phyloP scores from a whole-genome alignment of 2,797 vertebrate species.

The Eutrigla gurnardus region DNA sequence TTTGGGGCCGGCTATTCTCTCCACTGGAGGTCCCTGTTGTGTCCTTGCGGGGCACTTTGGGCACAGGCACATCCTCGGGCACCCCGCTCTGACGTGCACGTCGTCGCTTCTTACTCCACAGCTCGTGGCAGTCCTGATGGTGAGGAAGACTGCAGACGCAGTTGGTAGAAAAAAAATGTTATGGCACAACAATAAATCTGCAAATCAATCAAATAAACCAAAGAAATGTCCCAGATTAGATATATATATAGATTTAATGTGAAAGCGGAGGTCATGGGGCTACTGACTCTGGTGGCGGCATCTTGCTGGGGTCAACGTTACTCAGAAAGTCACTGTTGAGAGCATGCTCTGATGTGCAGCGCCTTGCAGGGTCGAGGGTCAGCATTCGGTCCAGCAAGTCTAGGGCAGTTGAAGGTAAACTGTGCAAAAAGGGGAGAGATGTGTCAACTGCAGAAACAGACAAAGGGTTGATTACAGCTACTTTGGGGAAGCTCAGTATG shows the following conservation, averaged over 20 bases:
- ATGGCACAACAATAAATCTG: background rate
- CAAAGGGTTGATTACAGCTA: background rate
- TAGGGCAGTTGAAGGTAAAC: constrained; percentile 91
- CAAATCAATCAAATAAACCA: background rate
- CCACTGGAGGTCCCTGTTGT: constrained; percentile 84
- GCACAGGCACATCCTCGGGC: constrained; percentile 89
- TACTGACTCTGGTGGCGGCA: constrained; percentile 98
- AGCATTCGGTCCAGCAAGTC: constrained; percentile 98
- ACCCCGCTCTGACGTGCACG: constrained; percentile 93
- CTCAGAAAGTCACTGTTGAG: constrained; percentile 93
- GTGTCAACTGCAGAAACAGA: constrained; percentile 16
- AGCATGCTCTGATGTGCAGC: constrained; percentile 95
- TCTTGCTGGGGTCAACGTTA: constrained; percentile 95
- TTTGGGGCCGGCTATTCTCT: constrained; percentile 88
- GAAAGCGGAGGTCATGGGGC: background rate
- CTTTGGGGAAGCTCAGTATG: accelerated
- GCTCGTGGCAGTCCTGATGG: constrained; percentile 98
- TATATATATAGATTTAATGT: background rate
- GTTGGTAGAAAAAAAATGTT: background rate
- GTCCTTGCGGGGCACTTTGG: constrained; percentile 94
- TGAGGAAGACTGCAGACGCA: constrained; percentile 89
- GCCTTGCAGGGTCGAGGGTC: constrained; percentile 94
- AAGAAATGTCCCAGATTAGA: background rate
- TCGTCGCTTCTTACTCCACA: constrained; percentile 97
- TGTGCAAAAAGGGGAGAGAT: constrained; percentile 24